Evolutionary conservation across 2,797 vertebrate genomes (phyloP).

Genomic region (Bovichtus diacanthus): DNA sequence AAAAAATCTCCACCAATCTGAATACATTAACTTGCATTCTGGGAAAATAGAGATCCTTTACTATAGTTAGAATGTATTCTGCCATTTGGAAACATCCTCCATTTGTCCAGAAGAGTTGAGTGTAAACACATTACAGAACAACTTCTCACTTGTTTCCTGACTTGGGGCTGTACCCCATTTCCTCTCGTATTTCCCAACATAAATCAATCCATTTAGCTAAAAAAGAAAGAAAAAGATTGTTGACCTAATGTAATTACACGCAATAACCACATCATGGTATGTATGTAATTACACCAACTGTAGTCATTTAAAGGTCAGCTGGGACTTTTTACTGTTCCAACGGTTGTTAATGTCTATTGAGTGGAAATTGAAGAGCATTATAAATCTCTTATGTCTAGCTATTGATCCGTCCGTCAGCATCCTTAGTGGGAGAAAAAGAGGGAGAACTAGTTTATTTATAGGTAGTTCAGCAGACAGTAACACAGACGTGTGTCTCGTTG

Average conservation of each 20-base stretch:
- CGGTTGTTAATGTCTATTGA: constrained; percentile 47
- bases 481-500: constrained; percentile 31
- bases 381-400: constrained; percentile 31
- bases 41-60: not conserved
- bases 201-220: constrained; percentile 49
- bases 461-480: constrained; percentile 27
- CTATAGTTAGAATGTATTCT: not conserved
- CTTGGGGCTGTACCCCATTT: constrained; percentile 21
- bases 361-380: constrained; percentile 47
- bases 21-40: not conserved
- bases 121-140: constrained; percentile 9
- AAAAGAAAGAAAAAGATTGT: constrained; percentile 34
- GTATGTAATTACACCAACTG: constrained; percentile 34
- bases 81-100: not conserved
- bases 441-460: constrained; percentile 55
- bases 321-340: constrained; percentile 46
- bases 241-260: constrained; percentile 52
- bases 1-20: not conserved
- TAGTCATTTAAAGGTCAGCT: constrained; percentile 41
- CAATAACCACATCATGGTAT: constrained; percentile 34
- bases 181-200: constrained; percentile 15
- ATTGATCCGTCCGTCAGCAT: constrained; percentile 52
- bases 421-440: constrained; percentile 2
- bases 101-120: constrained; percentile 1
- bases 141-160: not conserved